A percentile compares a stretch with the other conserved stretches of the same genome.
Conservation (phyloP, 2,888 invertebrate species). For the Trisateles emortualis region DNA sequence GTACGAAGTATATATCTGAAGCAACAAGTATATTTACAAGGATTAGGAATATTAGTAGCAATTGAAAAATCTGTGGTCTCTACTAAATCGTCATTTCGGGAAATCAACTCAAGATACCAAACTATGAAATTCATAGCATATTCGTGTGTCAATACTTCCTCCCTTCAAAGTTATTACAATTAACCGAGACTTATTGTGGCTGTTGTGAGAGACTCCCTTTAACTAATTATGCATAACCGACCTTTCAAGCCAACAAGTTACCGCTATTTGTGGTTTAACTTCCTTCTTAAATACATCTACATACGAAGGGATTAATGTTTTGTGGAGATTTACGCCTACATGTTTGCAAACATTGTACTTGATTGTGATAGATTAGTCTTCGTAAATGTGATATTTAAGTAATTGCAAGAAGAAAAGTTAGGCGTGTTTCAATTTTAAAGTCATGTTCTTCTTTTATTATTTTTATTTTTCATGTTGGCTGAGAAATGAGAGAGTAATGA, state of each 20-base stretch:
- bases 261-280: constrained; percentile 9
- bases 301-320: neutral
- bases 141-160: neutral
- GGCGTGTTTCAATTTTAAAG: no score
- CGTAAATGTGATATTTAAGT: neutral
- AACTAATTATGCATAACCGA: constrained; percentile 10
- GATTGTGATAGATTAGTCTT: constrained; percentile 15
- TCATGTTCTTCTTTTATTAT: no score
- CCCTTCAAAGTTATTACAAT: constrained; percentile 1
- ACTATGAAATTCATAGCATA: constrained; percentile 1
- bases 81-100: no score
- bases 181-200: constrained; percentile 5
- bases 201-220: neutral
- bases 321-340: constrained; percentile 16
- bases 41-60: no score
- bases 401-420: no score
- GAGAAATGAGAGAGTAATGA: no score
- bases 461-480: no score
- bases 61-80: no score
- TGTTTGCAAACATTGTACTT: constrained; percentile 8
- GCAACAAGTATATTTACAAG: no score
- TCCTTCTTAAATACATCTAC: constrained; percentile 8
- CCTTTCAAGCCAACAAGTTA: constrained; percentile 9
- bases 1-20: no score
- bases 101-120: neutral